Evolutionary conservation across 1,140 invertebrate species (phyloP).

Genomic region (Drosophila nigromelanica): DNA sequence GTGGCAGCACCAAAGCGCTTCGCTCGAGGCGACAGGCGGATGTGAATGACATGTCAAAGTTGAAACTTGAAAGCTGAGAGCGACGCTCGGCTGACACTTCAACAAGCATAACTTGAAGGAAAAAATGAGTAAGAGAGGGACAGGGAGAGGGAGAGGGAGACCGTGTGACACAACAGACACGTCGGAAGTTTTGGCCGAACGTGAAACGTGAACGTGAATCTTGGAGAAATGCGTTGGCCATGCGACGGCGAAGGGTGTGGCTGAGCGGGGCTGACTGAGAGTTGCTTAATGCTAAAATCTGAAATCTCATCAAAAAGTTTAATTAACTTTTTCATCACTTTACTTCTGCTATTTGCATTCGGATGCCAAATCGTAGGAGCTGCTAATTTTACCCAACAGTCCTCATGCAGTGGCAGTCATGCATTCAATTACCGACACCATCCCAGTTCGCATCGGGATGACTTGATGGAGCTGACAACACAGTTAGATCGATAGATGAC

Average conservation of each 20-base stretch:
- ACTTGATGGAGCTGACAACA: too few relatives aligned
- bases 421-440: conserved; percentile 69
- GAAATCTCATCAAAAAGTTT: conserved; percentile 80
- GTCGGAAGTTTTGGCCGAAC: conserved; percentile 40
- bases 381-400: conserved; percentile 52
- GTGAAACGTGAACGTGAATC: conserved; percentile 15
- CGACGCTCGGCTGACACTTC: conserved; percentile 14
- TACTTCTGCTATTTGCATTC: conserved; percentile 72
- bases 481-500: conserved; percentile 20
- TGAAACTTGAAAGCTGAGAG: conserved; percentile 36
- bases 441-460: not conserved
- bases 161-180: conserved; percentile 22
- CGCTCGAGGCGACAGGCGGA: not conserved
- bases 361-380: conserved; percentile 9
- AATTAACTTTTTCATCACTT: conserved; percentile 82
- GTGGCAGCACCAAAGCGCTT: conserved; percentile 1
- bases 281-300: conserved; percentile 53
- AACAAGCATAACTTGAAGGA: conserved; percentile 18
- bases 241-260: not conserved
- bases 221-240: not conserved
- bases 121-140: conserved; percentile 1
- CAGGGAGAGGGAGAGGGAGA: not conserved
- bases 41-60: conserved; percentile 47
- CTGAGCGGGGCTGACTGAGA: not conserved
- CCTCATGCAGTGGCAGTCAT: conserved; percentile 25